Evolutionary conservation across 2,797 vertebrate species (phyloP), one percentile per base, ranked within the genome.

Genomic region (Threskiornis aethiopicus): DNA sequence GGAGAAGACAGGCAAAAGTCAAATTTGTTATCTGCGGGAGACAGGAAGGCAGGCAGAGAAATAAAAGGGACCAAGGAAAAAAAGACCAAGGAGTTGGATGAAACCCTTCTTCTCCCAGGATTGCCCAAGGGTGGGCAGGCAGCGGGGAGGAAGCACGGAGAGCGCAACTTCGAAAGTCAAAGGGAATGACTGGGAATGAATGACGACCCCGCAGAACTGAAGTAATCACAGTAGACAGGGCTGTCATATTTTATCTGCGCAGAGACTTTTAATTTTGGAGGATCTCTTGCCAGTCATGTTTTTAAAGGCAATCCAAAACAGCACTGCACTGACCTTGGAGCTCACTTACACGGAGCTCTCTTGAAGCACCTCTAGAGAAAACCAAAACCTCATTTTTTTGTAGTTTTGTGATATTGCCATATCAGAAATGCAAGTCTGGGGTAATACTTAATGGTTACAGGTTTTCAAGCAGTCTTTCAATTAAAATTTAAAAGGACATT

Each of bases 221-320:
- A 87, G 75, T 69, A 87, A 92, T 84, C 67, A 80, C 47, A 55
- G 28, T 2, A 55, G 83, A 87, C 67, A 78, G 55, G 37, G 52
- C 66, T 95, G 90, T 96, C 95, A 89, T 91, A 82, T 80, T 95
- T 92, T 91, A 95, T 96, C 85, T 83, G 51, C 58, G 71, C 49
- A 93, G 20, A 89, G 66, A 33, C 25, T 87, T 91, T 76, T 76
- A 89, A 91, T 94, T 96, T 89, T 66, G 35, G 71, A 89, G 55
- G 73, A 80, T 70, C 89, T 78, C 66, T 87, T 90, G 81, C 78
- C 78, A 95, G 61, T 92, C 79, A n/a, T 81, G 85, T 81, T 85
- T 95, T 92, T 72, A 87, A 86, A 93, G 76, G 54, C 35, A 18
- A 62, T 84, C 49, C 79, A 59, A 65, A 97, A 33, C 57, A 71